Evolutionary conservation across 2,113 vertebrate species (phyloP).

Genomic region (Vireo altiloquus): DNA sequence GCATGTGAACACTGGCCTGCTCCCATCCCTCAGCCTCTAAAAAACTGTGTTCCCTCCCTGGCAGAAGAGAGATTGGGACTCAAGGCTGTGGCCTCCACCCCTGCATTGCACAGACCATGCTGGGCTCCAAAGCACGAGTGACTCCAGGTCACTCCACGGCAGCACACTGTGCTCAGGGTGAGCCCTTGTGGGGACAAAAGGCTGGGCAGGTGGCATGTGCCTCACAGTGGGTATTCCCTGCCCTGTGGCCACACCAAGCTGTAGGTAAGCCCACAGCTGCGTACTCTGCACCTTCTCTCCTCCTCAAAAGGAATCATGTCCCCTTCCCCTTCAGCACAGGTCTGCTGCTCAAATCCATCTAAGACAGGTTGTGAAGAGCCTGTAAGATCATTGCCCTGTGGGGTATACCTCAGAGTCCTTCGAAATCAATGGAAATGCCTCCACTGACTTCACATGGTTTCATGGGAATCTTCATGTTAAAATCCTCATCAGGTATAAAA

Average conservation of each 20-base stretch:
- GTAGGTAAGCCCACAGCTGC: neutral
- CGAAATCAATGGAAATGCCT: neutral
- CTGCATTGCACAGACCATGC: rapidly evolving
- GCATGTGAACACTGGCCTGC: rapidly evolving
- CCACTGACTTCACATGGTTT: neutral
- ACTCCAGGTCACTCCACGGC: neutral
- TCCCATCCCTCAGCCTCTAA: neutral
- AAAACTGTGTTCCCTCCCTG: neutral
- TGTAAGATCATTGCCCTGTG: neutral
- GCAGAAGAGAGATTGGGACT: neutral
- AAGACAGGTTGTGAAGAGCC: neutral
- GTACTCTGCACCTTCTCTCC: neutral
- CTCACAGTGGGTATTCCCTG: rapidly evolving
- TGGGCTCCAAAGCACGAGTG: neutral
- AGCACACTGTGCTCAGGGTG: neutral
- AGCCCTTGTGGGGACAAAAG: rapidly evolving
- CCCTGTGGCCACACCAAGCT: neutral
- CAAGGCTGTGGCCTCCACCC: neutral
- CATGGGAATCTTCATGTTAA: neutral
- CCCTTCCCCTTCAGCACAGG: neutral
- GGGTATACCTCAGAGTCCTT: neutral
- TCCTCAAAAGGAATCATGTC: neutral
- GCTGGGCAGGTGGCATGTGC: neutral
- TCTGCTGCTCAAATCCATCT: neutral
- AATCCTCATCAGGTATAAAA: neutral